Conservation (phyloP, 2,888 invertebrate species). For the Merodon equestris region DNA sequence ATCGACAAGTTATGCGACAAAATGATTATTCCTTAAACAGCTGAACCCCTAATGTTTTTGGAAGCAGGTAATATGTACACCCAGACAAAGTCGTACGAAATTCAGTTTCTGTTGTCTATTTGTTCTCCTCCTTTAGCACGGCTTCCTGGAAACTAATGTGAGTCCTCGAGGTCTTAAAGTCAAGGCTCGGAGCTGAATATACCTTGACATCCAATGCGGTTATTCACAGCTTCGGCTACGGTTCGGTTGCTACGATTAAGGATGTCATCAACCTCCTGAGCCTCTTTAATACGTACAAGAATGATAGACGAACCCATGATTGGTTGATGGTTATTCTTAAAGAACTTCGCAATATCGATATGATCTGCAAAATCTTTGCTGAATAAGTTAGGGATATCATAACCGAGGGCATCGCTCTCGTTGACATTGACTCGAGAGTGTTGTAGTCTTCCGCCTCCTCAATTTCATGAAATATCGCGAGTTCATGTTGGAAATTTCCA, state of each 20-base stretch:
- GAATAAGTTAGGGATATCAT: slow-evolving; percentile 83
- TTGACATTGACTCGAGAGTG: slow-evolving; percentile 87
- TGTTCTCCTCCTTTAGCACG: slow-evolving; percentile 80
- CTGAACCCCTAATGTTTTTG: not conserved
- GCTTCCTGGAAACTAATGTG: slow-evolving; percentile 91
- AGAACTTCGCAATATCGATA: slow-evolving; percentile 93
- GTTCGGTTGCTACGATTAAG: slow-evolving; percentile 78
- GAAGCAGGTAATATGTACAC: too few species aligned
- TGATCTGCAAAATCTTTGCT: slow-evolving; percentile 83
- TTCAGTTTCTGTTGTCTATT: not conserved
- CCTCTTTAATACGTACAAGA: slow-evolving; percentile 73
- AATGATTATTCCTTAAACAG: slow-evolving; percentile 16
- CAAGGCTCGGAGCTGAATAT: slow-evolving; percentile 81
- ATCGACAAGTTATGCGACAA: slow-evolving; percentile 77
- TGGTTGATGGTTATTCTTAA: slow-evolving; percentile 86
- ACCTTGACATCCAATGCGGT: slow-evolving; percentile 85
- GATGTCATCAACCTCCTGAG: slow-evolving; percentile 79
- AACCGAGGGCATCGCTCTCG: slow-evolving; percentile 81
- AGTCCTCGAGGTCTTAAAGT: slow-evolving; percentile 81
- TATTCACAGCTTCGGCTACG: slow-evolving; percentile 83
- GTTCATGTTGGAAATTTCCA: slow-evolving; percentile 87
- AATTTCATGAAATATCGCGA: slow-evolving; percentile 81
- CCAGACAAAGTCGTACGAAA: not conserved
- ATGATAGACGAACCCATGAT: slow-evolving; percentile 74
- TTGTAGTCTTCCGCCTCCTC: slow-evolving; percentile 88